A percentile compares a stretch with the other conserved stretches of the same genome.
These are phyloP conservation scores for Cnemophilus loriae DNA, from an alignment of 2,113 vertebrate species.

Conservation along the genomic window DNA sequence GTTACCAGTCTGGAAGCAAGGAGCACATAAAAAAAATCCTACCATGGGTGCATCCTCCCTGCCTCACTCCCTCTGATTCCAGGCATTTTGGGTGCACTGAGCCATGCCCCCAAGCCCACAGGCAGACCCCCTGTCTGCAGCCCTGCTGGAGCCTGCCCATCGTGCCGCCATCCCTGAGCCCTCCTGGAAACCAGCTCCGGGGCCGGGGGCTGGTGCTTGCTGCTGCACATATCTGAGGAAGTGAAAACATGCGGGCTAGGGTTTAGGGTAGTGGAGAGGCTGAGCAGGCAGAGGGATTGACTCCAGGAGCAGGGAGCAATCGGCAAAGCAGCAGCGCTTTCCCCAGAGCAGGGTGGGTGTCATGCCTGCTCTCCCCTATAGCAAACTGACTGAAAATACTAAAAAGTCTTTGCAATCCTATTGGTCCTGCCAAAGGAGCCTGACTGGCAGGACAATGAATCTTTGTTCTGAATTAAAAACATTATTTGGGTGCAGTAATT, in stretches of 20 bases:
- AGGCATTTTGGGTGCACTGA: background rate
- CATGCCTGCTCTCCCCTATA: background rate
- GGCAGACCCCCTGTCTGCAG: background rate
- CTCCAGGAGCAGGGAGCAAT: background rate
- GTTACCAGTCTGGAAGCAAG: background rate
- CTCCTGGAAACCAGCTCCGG: background rate
- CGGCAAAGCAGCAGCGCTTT: fast-evolving
- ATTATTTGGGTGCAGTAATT: background rate
- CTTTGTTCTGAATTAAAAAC: conserved; percentile 37
- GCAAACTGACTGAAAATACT: background rate
- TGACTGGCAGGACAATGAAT: background rate
- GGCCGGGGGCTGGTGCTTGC: background rate
- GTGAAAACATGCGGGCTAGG: background rate
- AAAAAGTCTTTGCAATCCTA: background rate
- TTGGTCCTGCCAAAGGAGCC: background rate
- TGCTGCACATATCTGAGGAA: background rate
- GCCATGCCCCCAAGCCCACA: fast-evolving
- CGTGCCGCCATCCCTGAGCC: fast-evolving
- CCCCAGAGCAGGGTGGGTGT: background rate
- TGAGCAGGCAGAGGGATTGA: background rate
- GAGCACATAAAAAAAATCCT: background rate
- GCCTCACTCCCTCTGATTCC: background rate
- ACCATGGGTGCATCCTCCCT: background rate
- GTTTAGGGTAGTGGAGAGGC: background rate
- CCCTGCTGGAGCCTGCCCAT: background rate